Evolutionary conservation across 2,797 vertebrate species (phyloP).

Genomic region (Gadopsis bispinosus): DNA sequence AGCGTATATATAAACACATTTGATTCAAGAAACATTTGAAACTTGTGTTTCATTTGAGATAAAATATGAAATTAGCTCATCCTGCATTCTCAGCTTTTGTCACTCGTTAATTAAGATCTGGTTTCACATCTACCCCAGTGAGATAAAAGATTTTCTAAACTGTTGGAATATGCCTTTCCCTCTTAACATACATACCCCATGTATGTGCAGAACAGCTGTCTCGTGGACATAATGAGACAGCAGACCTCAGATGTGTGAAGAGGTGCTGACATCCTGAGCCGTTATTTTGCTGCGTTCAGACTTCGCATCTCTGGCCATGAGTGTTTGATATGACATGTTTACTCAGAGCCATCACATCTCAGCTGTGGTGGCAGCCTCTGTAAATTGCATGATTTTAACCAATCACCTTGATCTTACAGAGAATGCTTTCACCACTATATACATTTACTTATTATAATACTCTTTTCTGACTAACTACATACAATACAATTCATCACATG

Average conservation of each 20-base stretch:
- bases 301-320: constrained; percentile 35
- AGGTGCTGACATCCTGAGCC: constrained; percentile 29
- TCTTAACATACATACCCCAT: not conserved
- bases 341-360: constrained; percentile 18
- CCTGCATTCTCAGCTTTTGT: too few relatives aligned
- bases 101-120: too few relatives aligned
- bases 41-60: too few relatives aligned
- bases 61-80: too few relatives aligned
- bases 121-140: not conserved
- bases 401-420: constrained; percentile 28
- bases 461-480: not conserved
- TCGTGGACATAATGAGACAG: constrained; percentile 19
- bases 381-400: constrained; percentile 38
- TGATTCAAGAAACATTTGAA: too few relatives aligned
- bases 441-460: constrained; percentile 5
- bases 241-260: constrained; percentile 24
- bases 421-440: not conserved
- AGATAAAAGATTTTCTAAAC: not conserved
- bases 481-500: constrained; percentile 4
- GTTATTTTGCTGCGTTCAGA: constrained; percentile 34
- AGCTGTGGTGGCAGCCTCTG: constrained; percentile 28
- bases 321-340: constrained; percentile 50
- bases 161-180: not conserved
- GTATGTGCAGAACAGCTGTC: too few relatives aligned
- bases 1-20: not conserved